phyloP scores from a whole-genome alignment of 2,888 invertebrate genomes.

The Ophion ellenae region DNA sequence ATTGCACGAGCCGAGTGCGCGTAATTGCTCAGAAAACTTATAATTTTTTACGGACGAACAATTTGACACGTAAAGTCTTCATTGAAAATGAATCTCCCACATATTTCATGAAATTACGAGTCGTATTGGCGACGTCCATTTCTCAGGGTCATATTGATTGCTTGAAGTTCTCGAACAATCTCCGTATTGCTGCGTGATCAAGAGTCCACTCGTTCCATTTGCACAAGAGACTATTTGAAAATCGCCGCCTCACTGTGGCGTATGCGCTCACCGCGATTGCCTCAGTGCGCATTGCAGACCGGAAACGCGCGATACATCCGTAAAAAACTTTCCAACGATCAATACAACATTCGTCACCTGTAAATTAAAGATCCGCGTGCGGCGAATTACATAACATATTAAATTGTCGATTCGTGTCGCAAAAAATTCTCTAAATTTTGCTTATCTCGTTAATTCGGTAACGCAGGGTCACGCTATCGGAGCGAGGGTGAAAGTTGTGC shows the following conservation, averaged over 20 bases:
- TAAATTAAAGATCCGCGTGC: slow-evolving; percentile 17
- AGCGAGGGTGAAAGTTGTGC: slow-evolving; percentile 19
- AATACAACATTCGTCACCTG: not conserved
- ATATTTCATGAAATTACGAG: no score
- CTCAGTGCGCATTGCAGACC: slow-evolving; percentile 4
- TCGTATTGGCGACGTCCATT: no score
- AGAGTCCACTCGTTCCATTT: not conserved
- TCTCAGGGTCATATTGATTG: no score
- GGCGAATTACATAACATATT: not conserved
- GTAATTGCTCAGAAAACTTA: no score
- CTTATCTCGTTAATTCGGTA: not conserved
- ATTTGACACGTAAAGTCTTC: no score
- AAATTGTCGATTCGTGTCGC: no score
- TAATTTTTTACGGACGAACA: no score
- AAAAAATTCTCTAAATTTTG: slow-evolving; percentile 1
- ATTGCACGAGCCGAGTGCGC: no score
- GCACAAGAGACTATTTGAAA: not conserved
- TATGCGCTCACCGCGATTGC: slow-evolving; percentile 35
- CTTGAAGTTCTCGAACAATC: not conserved
- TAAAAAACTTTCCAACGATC: not conserved
- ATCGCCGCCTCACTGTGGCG: slow-evolving; percentile 20
- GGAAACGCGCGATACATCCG: slow-evolving; percentile 37
- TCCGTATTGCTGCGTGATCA: not conserved
- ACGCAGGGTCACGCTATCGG: slow-evolving; percentile 7
- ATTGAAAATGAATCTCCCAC: no score